Evolutionary conservation across 2,888 invertebrate genomes (phyloP).

Genomic region (Lasioglossum lativentre): DNA sequence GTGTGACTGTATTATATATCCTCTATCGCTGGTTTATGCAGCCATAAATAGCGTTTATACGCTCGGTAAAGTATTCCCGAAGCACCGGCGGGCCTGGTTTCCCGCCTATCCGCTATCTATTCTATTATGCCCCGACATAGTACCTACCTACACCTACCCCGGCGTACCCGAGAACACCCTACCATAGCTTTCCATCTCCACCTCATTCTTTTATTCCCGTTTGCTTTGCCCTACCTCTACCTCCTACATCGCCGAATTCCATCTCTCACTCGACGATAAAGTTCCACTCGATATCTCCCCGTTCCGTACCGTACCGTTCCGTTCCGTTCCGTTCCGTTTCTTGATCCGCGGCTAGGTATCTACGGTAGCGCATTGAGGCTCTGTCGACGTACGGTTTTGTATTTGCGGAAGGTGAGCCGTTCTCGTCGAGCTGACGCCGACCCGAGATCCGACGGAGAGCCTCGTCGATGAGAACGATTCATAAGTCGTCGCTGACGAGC

Average conservation of each 20-base stretch:
- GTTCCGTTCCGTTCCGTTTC: constrained; percentile 14
- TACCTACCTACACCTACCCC: constrained; percentile 73
- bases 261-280: constrained; percentile 63
- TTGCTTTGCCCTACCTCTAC: constrained; percentile 32
- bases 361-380: not conserved
- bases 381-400: constrained; percentile 31
- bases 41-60: constrained; percentile 83
- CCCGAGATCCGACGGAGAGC: not conserved
- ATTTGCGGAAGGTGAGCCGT: constrained; percentile 29
- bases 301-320: constrained; percentile 1
- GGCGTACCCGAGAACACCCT: constrained; percentile 54
- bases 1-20: constrained; percentile 80
- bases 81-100: constrained; percentile 76
- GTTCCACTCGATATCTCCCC: constrained; percentile 67
- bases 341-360: constrained; percentile 21
- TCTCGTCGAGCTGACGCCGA: not conserved
- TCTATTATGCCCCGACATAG: constrained; percentile 81
- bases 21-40: constrained; percentile 82
- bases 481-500: not conserved
- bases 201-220: constrained; percentile 64
- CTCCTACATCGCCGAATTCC: constrained; percentile 57
- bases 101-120: constrained; percentile 80
- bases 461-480: not conserved
- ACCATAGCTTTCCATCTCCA: constrained; percentile 59
- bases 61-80: constrained; percentile 81